Base-by-base conservation (phyloP, 2,888 invertebrate genomes). In the Apamea sordens region DNA sequence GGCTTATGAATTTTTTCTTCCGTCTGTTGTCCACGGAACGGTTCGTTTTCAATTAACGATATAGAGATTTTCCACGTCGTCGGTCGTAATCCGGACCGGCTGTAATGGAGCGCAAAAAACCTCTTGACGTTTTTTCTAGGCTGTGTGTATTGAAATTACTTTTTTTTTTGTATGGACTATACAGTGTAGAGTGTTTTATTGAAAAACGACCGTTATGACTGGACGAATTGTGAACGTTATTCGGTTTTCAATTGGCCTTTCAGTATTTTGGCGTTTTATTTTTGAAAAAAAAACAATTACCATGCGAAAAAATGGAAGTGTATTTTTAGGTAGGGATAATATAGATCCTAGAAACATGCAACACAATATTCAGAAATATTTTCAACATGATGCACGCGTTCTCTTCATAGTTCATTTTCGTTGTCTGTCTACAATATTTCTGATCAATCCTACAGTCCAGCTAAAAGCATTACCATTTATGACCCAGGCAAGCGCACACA, bases 1-100 rank as follows among this genome's bases (percentile, higher is more conserved):
- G 63, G 59, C 32, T 73, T 70, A 63, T 71, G 68, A 15, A 47
- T 79, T 86, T 86, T 89, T 87, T 82, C 80, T 85, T 82, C 67
- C 79, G 50, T 76, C 83, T 74, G 71, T 83, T 86, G 83, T 86
- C 85, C 82, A 81, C 84, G 85, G 79, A 79, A 90, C 91, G 90
- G 91, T 92, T 92, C 88, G 90, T 93, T 94, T 95, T 93, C 95
- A 95, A 95, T 95, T 95, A 95, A 93, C 94, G 91, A 90, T 92
- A 91, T 92, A 93, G 92, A 93, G 93, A 93, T 94, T 95, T 95
- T 92, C 93, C 92, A 90, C 92, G 89, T 90, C 91, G 92, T 77
- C 83, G 89, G 85, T 75, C 79, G 90, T 93, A 92, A 93, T 92
- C 92, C 90, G 86, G 90, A 89, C 84, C 76, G 77, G 82, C 88